A percentile compares a stretch with the other conserved stretches of the same genome.
Evolutionary conservation across 2,113 vertebrate genomes (phyloP).

Genomic region (Sander lucioperca): DNA sequence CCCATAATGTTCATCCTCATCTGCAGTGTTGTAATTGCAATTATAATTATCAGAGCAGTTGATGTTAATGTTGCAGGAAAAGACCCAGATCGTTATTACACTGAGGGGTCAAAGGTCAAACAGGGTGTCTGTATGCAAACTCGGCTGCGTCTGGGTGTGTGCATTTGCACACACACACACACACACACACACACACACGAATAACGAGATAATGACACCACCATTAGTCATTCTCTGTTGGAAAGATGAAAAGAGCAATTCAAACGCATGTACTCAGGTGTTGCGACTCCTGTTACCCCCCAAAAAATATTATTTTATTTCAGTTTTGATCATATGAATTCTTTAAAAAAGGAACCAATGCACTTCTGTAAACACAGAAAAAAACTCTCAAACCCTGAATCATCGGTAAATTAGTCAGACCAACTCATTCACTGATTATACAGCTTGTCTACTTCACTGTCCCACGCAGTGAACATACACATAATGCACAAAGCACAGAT

Average conservation of each 20-base stretch:
- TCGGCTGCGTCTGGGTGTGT: slow-evolving; percentile 26
- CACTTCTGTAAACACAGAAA: no score
- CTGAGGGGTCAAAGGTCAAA: slow-evolving; percentile 48
- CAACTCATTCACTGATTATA: background rate
- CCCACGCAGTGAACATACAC: background rate
- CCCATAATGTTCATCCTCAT: slow-evolving; percentile 36
- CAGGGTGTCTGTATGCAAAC: slow-evolving; percentile 56
- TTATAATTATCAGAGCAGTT: slow-evolving; percentile 53
- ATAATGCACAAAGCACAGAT: background rate
- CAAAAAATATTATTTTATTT: no score
- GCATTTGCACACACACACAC: slow-evolving; percentile 1
- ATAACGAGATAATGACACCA: background rate
- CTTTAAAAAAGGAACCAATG: no score
- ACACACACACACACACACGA: background rate
- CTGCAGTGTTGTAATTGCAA: slow-evolving; percentile 40
- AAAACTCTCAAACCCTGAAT: no score
- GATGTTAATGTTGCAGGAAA: slow-evolving; percentile 57
- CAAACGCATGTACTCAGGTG: no score
- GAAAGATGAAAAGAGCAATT: no score
- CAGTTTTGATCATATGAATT: no score
- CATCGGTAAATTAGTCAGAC: background rate
- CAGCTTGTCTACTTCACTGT: background rate
- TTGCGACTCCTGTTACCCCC: no score
- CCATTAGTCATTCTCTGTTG: no score
- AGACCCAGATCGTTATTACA: slow-evolving; percentile 39